A percentile compares a stretch with the other conserved stretches of the same genome.
Conservation (phyloP, 2,888 invertebrate species). For the Pemphredon lugubris region DNA sequence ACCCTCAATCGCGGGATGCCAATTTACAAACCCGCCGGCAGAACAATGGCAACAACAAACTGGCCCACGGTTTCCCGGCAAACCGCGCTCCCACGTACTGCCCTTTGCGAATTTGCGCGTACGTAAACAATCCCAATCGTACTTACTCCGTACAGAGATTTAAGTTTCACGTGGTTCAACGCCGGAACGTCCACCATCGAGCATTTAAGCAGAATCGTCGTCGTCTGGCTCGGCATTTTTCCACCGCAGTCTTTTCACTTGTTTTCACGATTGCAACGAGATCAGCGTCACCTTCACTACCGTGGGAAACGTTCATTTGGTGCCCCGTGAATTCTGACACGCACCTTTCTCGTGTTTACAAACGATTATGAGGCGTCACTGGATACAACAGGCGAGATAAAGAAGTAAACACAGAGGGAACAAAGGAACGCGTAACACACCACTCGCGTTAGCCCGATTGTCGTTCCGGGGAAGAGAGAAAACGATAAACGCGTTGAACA, state of each 20-base stretch:
- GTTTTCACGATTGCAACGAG: conserved; percentile 48
- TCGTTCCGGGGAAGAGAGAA: too few relatives aligned
- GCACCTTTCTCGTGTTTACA: background rate
- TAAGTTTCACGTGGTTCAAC: conserved; percentile 78
- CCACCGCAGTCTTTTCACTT: conserved; percentile 43
- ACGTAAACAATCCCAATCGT: conserved; percentile 19
- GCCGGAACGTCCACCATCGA: conserved; percentile 80
- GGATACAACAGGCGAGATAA: too few relatives aligned
- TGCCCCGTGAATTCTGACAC: conserved; percentile 22
- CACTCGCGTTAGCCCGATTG: too few relatives aligned
- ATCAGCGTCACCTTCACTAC: conserved; percentile 45
- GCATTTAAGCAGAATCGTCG: conserved; percentile 79
- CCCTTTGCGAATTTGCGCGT: conserved; percentile 1
- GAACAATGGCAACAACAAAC: background rate
- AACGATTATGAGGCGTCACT: too few relatives aligned
- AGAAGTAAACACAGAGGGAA: too few relatives aligned
- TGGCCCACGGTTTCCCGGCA: background rate
- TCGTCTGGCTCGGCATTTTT: conserved; percentile 80
- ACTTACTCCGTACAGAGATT: conserved; percentile 77
- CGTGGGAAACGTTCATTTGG: conserved; percentile 64
- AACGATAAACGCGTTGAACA: conserved; percentile 4
- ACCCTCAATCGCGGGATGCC: too few relatives aligned
- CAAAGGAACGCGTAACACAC: too few relatives aligned
- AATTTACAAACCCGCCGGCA: too few relatives aligned
- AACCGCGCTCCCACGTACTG: background rate